Evolutionary conservation across 2,888 invertebrate genomes (phyloP).

Genomic region (Cybosia mesomella): DNA sequence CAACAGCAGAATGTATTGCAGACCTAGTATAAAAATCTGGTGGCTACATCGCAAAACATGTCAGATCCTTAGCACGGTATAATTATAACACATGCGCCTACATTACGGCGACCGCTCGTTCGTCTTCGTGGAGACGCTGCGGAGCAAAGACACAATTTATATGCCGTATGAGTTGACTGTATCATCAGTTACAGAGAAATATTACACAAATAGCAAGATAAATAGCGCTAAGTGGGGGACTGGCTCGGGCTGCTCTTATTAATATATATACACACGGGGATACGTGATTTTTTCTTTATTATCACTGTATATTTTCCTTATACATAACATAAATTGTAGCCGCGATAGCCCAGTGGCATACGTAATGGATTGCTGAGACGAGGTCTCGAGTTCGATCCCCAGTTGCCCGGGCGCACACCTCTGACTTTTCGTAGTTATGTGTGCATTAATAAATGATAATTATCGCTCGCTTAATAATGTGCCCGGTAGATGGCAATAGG

Average conservation of each 20-base stretch:
- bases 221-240: slow-evolving; percentile 70
- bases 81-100: slow-evolving; percentile 11
- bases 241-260: slow-evolving; percentile 44
- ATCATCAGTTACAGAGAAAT: slow-evolving; percentile 73
- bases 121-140: slow-evolving; percentile 53
- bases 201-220: slow-evolving; percentile 76
- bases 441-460: no score
- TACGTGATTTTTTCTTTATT: neutral
- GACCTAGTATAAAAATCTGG: no score
- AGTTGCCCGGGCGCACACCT: no score
- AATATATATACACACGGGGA: slow-evolving; percentile 9
- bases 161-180: slow-evolving; percentile 66
- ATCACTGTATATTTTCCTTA: neutral
- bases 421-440: no score
- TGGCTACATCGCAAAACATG: neutral
- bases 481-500: no score
- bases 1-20: no score
- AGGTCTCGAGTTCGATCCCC: no score
- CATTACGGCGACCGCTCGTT: slow-evolving; percentile 49
- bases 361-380: no score
- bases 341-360: no score
- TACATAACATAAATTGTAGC: no score
- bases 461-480: no score
- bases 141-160: slow-evolving; percentile 67
- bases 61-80: slow-evolving; percentile 14